Conservation (phyloP, 2,888 invertebrate genomes). For the Eledona agricola region DNA sequence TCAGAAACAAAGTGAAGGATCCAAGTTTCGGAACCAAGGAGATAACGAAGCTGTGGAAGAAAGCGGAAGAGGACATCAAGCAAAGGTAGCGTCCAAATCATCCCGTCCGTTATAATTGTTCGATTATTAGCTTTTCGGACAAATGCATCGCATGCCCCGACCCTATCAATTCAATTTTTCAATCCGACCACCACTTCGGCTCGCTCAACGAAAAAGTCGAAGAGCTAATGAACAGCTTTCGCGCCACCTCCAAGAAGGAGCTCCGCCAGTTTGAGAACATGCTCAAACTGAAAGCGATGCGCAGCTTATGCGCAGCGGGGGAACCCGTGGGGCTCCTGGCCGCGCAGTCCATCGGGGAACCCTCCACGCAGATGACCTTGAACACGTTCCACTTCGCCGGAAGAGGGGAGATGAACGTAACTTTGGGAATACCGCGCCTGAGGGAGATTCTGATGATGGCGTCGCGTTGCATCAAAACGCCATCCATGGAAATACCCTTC, state of each 20-base stretch:
- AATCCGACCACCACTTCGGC: conserved; percentile 82
- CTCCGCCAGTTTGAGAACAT: conserved; percentile 69
- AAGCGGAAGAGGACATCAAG: conserved; percentile 69
- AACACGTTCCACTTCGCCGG: conserved; percentile 99
- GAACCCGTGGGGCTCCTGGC: conserved; percentile 97
- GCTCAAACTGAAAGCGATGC: conserved; percentile 79
- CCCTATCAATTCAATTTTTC: conserved; percentile 74
- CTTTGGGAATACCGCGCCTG: conserved; percentile 97
- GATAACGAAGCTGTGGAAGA: conserved; percentile 74
- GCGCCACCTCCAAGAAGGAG: conserved; percentile 50
- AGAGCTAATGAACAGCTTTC: conserved; percentile 70
- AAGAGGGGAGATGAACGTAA: conserved; percentile 99
- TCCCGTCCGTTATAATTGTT: conserved; percentile 5
- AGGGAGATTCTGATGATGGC: conserved; percentile 98
- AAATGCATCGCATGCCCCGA: conserved; percentile 71
- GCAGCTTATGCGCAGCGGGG: conserved; percentile 85
- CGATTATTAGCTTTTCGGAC: conserved; percentile 38
- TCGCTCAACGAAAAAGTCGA: conserved; percentile 85
- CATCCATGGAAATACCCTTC: conserved; percentile 95
- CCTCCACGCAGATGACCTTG: conserved; percentile 99
- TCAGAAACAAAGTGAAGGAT: conserved; percentile 63
- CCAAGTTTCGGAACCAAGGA: conserved; percentile 63
- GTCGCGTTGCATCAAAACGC: conserved; percentile 92
- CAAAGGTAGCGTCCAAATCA: conserved; percentile 60
- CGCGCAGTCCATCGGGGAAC: conserved; percentile 98